Percentiles rank a stretch among this genome's conserved stretches.
Evolutionary conservation across 1,140 invertebrate genomes (phyloP).

Genomic region (Papilio polyxenes): DNA sequence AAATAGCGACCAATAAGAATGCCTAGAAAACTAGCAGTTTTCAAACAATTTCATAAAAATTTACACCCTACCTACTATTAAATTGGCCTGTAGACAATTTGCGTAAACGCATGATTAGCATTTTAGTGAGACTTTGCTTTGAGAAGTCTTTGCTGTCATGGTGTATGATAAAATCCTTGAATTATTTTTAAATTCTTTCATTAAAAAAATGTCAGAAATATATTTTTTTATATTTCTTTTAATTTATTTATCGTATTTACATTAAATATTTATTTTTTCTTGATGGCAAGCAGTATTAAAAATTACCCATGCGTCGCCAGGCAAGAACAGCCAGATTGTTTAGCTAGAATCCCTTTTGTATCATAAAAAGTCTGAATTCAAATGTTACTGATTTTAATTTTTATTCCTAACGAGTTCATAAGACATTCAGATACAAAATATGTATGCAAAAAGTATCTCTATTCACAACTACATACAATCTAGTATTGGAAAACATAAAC

Average conservation of each 20-base stretch:
- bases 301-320: background rate
- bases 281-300: background rate
- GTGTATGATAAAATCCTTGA: background rate
- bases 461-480: background rate
- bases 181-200: background rate
- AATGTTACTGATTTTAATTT: background rate
- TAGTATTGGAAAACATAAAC: background rate
- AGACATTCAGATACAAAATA: background rate
- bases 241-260: no score
- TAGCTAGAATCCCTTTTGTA: background rate
- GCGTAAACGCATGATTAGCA: no score
- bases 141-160: background rate
- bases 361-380: background rate
- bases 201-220: background rate
- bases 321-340: background rate
- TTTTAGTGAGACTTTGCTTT: no score
- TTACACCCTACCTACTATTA: no score
- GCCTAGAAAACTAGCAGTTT: no score
- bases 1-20: no score
- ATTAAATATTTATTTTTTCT: background rate
- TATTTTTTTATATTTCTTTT: background rate
- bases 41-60: no score
- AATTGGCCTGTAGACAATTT: no score
- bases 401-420: background rate
- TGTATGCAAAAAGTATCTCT: background rate